phyloP scores from a whole-genome alignment of 2,113 vertebrate genomes.

The Crypturellus undulatus region DNA sequence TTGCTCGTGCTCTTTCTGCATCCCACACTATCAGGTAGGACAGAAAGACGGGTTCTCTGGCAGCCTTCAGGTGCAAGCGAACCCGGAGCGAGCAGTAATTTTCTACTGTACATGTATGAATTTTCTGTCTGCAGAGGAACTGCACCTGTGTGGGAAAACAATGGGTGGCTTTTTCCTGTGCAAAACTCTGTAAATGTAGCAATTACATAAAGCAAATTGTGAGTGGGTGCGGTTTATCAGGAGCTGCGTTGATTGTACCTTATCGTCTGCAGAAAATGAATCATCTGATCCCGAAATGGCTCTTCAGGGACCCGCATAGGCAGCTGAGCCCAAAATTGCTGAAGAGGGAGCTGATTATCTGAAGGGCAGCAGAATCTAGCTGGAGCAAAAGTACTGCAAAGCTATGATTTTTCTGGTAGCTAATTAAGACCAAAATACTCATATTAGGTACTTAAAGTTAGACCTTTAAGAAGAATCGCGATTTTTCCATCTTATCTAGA shows the following conservation, averaged over 20 bases:
- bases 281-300: neutral
- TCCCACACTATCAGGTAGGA: neutral
- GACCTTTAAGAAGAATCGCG: neutral
- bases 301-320: neutral
- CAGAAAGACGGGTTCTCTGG: neutral
- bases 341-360: neutral
- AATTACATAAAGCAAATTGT: slow-evolving; percentile 1
- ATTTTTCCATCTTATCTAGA: neutral
- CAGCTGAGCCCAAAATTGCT: neutral
- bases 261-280: slow-evolving; percentile 23
- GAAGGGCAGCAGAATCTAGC: neutral
- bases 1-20: neutral
- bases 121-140: neutral
- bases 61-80: neutral
- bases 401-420: neutral
- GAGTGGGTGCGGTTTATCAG: neutral
- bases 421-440: neutral
- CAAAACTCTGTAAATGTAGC: neutral
- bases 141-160: slow-evolving; percentile 1
- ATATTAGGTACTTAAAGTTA: neutral
- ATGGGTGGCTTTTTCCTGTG: neutral
- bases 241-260: neutral
- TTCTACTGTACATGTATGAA: neutral
- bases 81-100: neutral
- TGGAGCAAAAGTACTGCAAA: neutral